A percentile compares a stretch with the other conserved stretches of the same genome.
Evolutionary conservation across 2,888 invertebrate species (phyloP).

Genomic region (Chrysina gloriosa): DNA sequence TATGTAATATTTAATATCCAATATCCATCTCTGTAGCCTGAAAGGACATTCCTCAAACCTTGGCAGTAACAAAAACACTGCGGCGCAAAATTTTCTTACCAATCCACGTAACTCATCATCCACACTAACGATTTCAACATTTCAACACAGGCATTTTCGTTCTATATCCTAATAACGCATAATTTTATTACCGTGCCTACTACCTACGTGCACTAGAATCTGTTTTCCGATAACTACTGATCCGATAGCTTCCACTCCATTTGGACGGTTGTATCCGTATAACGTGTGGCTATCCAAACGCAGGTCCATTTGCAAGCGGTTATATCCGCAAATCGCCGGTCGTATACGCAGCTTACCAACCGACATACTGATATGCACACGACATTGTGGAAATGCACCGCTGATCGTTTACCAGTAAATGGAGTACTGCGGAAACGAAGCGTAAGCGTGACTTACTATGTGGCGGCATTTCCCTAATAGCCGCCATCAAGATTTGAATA

Average conservation of each 20-base stretch:
- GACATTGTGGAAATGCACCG: not conserved
- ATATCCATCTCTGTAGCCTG: too few species aligned
- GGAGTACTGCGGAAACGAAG: slow-evolving; percentile 1
- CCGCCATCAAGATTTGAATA: not conserved
- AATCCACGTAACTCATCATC: too few species aligned
- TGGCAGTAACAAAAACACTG: too few species aligned
- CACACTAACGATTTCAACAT: too few species aligned
- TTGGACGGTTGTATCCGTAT: not conserved
- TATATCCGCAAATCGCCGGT: not conserved
- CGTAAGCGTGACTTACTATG: slow-evolving; percentile 1
- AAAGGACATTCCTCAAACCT: too few species aligned
- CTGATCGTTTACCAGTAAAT: not conserved
- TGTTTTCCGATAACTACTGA: too few species aligned
- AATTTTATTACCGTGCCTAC: too few species aligned
- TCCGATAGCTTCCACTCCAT: not conserved
- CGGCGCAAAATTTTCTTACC: too few species aligned
- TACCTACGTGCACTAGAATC: not conserved
- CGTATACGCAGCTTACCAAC: not conserved
- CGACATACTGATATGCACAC: not conserved
- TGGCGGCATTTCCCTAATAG: not conserved
- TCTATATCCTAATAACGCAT: too few species aligned
- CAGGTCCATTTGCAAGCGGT: not conserved
- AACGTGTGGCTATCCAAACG: not conserved
- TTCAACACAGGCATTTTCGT: too few species aligned
- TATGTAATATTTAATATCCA: too few species aligned